Conservation (phyloP, 2,797 vertebrate genomes). For the Pelochelys cantorii region DNA sequence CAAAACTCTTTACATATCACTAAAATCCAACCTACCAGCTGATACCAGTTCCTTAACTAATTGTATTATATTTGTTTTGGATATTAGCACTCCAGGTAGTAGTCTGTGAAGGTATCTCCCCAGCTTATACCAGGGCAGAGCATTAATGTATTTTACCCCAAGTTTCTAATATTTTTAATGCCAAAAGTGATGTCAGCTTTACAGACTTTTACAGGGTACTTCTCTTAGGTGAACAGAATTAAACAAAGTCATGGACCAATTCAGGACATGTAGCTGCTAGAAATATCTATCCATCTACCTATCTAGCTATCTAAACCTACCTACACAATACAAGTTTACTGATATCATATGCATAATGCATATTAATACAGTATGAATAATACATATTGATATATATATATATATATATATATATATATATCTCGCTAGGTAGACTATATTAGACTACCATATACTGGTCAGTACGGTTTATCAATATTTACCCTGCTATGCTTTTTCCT, state of each 20-base stretch:
- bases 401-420: background rate
- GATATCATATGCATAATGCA: background rate
- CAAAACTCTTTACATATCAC: background rate
- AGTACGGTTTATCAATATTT: background rate
- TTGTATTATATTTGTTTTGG: background rate
- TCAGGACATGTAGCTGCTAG: background rate
- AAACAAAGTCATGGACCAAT: background rate
- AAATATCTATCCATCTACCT: too few relatives aligned
- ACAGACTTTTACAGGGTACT: background rate
- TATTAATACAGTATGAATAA: background rate
- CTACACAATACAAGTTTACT: background rate
- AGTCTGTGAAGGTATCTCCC: background rate
- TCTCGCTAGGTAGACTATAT: background rate
- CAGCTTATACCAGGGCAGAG: background rate
- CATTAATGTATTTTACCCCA: background rate
- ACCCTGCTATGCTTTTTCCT: background rate
- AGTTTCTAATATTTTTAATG: too few relatives aligned
- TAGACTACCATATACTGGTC: background rate
- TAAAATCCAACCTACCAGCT: too few relatives aligned
- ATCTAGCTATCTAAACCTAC: too few relatives aligned
- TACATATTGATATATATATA: background rate
- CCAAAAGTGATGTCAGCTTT: background rate
- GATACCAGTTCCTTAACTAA: too few relatives aligned
- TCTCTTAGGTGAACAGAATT: background rate
- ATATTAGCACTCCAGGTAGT: background rate